A percentile compares a stretch with the other conserved stretches of the same genome.
phyloP scores from a whole-genome alignment of 64 coral and sea anemone species.

The Anthopleura sola region DNA sequence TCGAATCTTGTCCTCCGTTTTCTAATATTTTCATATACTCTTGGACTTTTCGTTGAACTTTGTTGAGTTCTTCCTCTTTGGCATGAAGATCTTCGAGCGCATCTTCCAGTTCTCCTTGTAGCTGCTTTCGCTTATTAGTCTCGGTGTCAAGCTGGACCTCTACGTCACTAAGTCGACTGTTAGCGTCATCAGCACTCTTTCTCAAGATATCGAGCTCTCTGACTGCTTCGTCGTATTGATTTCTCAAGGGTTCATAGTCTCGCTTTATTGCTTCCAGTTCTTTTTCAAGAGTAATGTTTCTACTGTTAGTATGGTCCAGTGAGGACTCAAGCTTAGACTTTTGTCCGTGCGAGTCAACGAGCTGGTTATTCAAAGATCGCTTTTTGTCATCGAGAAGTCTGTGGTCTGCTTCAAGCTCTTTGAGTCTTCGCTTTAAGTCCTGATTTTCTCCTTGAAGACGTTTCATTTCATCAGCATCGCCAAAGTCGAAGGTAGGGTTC shows the following conservation, averaged over 20 bases:
- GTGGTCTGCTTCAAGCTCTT: conserved; percentile 53
- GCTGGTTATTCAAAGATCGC: conserved; percentile 59
- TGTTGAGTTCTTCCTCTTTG: conserved; percentile 68
- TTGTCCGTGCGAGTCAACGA: conserved; percentile 55
- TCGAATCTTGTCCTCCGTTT: conserved; percentile 42
- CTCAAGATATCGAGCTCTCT: conserved; percentile 58
- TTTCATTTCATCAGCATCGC: conserved; percentile 67
- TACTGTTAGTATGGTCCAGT: conserved; percentile 62
- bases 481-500: conserved; percentile 61
- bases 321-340: conserved; percentile 56
- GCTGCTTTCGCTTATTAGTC: conserved; percentile 24
- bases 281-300: conserved; percentile 64
- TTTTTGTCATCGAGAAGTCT: conserved; percentile 45
- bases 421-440: conserved; percentile 50
- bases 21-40: conserved; percentile 69
- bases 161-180: conserved; percentile 46
- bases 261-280: conserved; percentile 49
- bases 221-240: conserved; percentile 52
- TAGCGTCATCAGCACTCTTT: conserved; percentile 49
- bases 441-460: conserved; percentile 60
- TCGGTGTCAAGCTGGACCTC: conserved; percentile 42
- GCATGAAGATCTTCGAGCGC: conserved; percentile 45
- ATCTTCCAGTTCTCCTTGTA: conserved; percentile 55
- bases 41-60: conserved; percentile 72
- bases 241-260: conserved; percentile 47